Conservation (phyloP, 1,140 invertebrate species). For the Achroia grisella region DNA sequence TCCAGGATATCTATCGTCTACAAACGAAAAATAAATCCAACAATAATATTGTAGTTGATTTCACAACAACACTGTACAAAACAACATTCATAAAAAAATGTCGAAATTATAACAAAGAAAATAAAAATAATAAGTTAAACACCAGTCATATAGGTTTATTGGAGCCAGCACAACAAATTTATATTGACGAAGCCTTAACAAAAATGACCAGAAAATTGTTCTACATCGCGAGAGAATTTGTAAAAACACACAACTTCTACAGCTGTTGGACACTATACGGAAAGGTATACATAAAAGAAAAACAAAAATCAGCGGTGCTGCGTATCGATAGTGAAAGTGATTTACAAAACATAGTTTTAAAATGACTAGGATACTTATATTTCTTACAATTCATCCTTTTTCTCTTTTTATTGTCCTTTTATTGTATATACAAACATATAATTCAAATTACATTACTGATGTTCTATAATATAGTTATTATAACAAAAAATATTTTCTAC, state of each 20-base stretch:
- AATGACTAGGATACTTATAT: slow-evolving; percentile 2
- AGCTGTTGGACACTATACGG: slow-evolving; percentile 7
- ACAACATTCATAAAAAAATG: slow-evolving; percentile 4
- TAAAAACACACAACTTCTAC: background rate
- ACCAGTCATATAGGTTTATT: background rate
- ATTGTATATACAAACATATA: background rate
- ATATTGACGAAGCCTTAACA: background rate
- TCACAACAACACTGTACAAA: slow-evolving; percentile 3
- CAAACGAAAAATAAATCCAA: slow-evolving; percentile 7
- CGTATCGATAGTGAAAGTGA: slow-evolving; percentile 1
- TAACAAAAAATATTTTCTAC: background rate
- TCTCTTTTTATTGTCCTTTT: background rate
- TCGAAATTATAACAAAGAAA: slow-evolving; percentile 3
- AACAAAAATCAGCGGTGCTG: slow-evolving; percentile 2
- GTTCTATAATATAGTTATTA: background rate
- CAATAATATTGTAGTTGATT: slow-evolving; percentile 6
- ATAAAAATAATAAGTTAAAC: slow-evolving; percentile 4
- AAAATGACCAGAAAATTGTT: background rate
- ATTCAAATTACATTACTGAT: background rate
- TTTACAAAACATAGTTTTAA: background rate
- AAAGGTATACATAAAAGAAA: slow-evolving; percentile 3
- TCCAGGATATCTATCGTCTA: slow-evolving; percentile 4
- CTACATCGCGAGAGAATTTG: background rate
- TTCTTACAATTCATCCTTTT: background rate
- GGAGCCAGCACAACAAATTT: background rate